Conservation (phyloP, 2,888 invertebrate species). For the Xanthorhoe designata region DNA sequence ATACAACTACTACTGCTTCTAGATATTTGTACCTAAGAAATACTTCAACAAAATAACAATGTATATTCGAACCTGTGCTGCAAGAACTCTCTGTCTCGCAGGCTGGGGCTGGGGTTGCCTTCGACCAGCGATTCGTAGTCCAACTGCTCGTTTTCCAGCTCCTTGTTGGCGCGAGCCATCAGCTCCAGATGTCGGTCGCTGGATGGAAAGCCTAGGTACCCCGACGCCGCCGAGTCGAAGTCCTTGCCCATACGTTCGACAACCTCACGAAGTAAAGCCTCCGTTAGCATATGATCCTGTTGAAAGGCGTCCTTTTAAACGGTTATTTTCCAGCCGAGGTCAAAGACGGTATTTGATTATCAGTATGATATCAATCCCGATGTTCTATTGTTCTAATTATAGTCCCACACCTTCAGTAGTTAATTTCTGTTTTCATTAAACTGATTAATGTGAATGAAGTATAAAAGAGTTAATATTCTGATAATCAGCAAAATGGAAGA, state of each 20-base stretch:
- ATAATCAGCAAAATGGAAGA: background rate
- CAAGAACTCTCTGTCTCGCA: conserved; percentile 94
- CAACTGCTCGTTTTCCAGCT: conserved; percentile 86
- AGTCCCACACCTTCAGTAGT: background rate
- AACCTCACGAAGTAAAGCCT: conserved; percentile 90
- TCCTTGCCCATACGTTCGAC: conserved; percentile 92
- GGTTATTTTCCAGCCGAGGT: conserved; percentile 25
- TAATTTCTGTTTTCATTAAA: background rate
- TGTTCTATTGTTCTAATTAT: background rate
- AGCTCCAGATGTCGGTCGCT: conserved; percentile 74
- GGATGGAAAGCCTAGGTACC: conserved; percentile 87
- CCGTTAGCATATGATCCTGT: conserved; percentile 88
- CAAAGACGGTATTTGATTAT: conserved; percentile 17
- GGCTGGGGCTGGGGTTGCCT: conserved; percentile 90
- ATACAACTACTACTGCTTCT: no score
- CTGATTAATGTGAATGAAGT: background rate
- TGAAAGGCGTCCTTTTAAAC: conserved; percentile 26
- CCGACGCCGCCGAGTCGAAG: conserved; percentile 87
- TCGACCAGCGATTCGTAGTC: conserved; percentile 91
- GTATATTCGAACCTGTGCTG: conserved; percentile 87
- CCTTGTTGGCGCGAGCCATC: conserved; percentile 85
- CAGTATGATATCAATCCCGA: conserved; percentile 13
- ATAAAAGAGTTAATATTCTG: no score
- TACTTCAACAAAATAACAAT: background rate
- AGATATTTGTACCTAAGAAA: no score